Conservation (phyloP, 2,113 vertebrate genomes). For the Xenopus tropicalis region DNA sequence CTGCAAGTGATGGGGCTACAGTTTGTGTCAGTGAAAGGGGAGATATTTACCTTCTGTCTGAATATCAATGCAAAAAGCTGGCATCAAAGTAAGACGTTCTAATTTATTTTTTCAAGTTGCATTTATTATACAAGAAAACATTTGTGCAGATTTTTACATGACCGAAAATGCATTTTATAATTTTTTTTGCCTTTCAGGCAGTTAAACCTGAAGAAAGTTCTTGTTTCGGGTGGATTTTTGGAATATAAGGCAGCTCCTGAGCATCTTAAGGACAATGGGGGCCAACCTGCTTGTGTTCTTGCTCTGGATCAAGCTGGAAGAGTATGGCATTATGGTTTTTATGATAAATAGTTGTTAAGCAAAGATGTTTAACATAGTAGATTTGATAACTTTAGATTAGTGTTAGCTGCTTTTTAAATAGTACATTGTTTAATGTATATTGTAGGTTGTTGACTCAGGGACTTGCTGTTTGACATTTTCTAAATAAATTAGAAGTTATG, state of each 20-base stretch:
- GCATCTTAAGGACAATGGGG: constrained; percentile 80
- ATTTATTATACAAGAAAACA: too few species aligned
- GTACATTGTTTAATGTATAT: too few species aligned
- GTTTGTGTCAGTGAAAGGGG: constrained; percentile 89
- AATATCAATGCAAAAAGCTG: constrained; percentile 96
- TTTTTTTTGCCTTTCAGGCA: constrained; percentile 70
- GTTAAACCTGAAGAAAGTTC: constrained; percentile 88
- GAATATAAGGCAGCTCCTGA: constrained; percentile 87
- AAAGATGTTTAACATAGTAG: too few species aligned
- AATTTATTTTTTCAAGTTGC: neutral
- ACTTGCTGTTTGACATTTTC: too few species aligned
- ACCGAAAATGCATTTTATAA: neutral
- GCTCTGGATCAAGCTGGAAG: constrained; percentile 89
- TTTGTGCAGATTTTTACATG: neutral
- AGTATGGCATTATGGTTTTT: constrained; percentile 62
- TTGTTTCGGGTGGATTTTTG: constrained; percentile 84
- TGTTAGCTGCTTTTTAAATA: too few species aligned
- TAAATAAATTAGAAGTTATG: too few species aligned
- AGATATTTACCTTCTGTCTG: constrained; percentile 87
- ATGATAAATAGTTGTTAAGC: too few species aligned
- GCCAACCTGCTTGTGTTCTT: constrained; percentile 80
- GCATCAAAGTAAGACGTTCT: constrained; percentile 81
- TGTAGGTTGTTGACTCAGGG: too few species aligned
- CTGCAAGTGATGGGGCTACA: constrained; percentile 90
- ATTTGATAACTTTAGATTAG: too few species aligned